phyloP scores from a whole-genome alignment of 2,113 vertebrate species.

The Leuciscus idus region DNA sequence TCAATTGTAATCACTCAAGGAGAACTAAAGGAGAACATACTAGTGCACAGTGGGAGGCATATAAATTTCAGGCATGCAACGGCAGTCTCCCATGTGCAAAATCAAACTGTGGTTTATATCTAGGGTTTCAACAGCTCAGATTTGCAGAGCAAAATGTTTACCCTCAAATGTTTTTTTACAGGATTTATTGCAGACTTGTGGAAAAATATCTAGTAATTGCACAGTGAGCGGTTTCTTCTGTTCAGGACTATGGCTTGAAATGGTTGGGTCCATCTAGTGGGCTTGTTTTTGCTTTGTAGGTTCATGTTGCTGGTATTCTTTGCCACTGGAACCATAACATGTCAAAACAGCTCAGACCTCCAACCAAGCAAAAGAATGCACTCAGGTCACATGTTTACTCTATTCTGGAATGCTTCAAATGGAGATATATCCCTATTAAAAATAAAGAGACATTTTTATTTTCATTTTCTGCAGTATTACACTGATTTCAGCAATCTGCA shows the following conservation, averaged over 20 bases:
- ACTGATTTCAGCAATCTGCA: neutral
- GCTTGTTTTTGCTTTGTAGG: conserved; percentile 48
- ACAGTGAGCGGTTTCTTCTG: conserved; percentile 38
- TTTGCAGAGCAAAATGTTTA: conserved; percentile 18
- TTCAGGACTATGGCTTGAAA: conserved; percentile 50
- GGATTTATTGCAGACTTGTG: conserved; percentile 6
- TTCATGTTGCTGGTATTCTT: conserved; percentile 68
- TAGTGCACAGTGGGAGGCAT: neutral
- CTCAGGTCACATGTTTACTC: conserved; percentile 54
- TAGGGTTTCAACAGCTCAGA: conserved; percentile 18
- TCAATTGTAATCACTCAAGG: conserved; percentile 19
- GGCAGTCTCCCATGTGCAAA: conserved; percentile 11
- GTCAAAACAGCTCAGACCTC: conserved; percentile 73
- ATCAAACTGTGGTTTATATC: conserved; percentile 22
- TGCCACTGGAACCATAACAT: conserved; percentile 71
- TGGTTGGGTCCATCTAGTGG: conserved; percentile 37
- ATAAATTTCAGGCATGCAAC: conserved; percentile 20
- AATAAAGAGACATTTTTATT: conserved; percentile 8
- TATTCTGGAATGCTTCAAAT: conserved; percentile 62
- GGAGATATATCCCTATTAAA: conserved; percentile 13
- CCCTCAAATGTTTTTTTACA: conserved; percentile 17
- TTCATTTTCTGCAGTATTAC: neutral
- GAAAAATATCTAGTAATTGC: conserved; percentile 22
- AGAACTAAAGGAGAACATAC: conserved; percentile 38
- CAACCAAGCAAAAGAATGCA: conserved; percentile 62